Conservation (phyloP, 1,140 invertebrate genomes). For the Schlechtendalia chinensis region DNA sequence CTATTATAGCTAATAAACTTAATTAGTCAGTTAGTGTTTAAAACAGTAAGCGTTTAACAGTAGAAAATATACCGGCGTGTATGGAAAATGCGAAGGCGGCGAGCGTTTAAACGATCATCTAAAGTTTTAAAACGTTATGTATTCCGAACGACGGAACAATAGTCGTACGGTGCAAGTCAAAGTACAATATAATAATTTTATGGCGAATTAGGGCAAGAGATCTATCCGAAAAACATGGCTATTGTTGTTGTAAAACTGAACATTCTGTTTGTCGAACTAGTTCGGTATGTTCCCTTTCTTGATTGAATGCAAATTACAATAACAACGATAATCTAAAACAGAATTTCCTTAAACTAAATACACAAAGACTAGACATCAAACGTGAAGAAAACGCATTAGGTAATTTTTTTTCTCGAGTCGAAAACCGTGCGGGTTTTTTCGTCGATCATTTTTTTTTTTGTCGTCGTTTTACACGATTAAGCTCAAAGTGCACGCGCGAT, state of each 20-base stretch:
- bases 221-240: background rate
- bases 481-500: slow-evolving; percentile 34
- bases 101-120: background rate
- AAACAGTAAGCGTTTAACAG: background rate
- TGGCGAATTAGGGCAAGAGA: too few relatives aligned
- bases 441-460: background rate
- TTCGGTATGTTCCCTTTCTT: background rate
- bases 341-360: slow-evolving; percentile 32
- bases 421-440: slow-evolving; percentile 2
- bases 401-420: background rate
- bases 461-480: slow-evolving; percentile 3
- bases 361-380: slow-evolving; percentile 16
- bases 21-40: background rate
- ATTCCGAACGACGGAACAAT: too few relatives aligned
- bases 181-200: too few relatives aligned
- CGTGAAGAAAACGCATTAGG: slow-evolving; percentile 12
- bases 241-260: background rate
- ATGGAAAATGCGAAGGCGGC: slow-evolving; percentile 5
- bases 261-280: too few relatives aligned
- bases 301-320: background rate
- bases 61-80: background rate
- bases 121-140: background rate
- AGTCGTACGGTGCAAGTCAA: too few relatives aligned
- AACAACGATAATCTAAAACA: slow-evolving; percentile 26
- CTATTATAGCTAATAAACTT: background rate